These are phyloP conservation scores for Ianthella basta DNA, from an alignment of 37 sponge, comb jelly and placozoan species.

Conservation along the genomic window DNA sequence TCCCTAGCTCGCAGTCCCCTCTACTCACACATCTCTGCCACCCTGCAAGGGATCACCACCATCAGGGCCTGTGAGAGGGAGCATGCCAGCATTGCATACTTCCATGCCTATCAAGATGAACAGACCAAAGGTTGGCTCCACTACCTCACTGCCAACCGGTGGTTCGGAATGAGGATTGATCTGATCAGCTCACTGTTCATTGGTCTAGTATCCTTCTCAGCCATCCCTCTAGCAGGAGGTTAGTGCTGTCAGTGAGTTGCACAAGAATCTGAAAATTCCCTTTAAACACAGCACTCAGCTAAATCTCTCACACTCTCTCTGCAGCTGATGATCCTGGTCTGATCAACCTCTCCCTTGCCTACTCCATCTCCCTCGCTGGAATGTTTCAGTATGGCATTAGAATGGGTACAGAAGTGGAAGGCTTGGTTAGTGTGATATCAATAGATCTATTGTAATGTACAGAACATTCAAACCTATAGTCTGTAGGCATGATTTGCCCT, in stretches of 20 bases:
- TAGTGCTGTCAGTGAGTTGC: not conserved
- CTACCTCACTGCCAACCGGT: slow-evolving; percentile 62
- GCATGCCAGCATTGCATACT: slow-evolving; percentile 14
- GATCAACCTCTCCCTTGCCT: slow-evolving; percentile 73
- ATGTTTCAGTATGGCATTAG: slow-evolving; percentile 79
- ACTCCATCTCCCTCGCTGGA: slow-evolving; percentile 63
- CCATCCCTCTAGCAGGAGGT: slow-evolving; percentile 51
- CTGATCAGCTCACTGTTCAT: slow-evolving; percentile 53
- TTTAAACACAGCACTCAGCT: too few relatives aligned
- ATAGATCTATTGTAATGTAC: too few relatives aligned
- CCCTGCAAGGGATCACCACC: slow-evolving; percentile 79
- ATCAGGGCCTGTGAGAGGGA: slow-evolving; percentile 63
- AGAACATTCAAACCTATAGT: too few relatives aligned
- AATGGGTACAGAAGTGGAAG: slow-evolving; percentile 85
- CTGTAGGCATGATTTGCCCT: too few relatives aligned
- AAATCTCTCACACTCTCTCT: too few relatives aligned
- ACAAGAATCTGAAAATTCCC: too few relatives aligned
- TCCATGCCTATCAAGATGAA: slow-evolving; percentile 57
- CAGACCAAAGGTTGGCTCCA: slow-evolving; percentile 72
- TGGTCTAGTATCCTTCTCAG: slow-evolving; percentile 52
- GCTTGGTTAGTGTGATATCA: slow-evolving; percentile 61
- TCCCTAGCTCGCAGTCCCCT: slow-evolving; percentile 85
- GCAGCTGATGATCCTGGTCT: slow-evolving; percentile 48
- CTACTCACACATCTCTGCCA: slow-evolving; percentile 79
- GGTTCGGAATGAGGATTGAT: slow-evolving; percentile 83